Evolutionary conservation across 2,797 vertebrate species (phyloP).

Genomic region (Enteromius anoplus): DNA sequence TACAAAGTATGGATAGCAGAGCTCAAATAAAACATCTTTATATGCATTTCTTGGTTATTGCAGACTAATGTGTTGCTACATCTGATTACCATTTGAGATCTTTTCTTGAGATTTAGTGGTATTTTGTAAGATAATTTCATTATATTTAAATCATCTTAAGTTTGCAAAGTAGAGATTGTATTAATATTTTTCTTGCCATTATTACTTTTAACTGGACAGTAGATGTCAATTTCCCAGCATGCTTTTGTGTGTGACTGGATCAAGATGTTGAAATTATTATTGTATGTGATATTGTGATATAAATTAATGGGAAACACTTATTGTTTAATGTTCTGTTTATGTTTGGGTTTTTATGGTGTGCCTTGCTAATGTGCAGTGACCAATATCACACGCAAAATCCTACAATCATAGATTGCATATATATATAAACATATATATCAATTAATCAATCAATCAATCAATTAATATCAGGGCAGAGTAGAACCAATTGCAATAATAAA

Average conservation of each 20-base stretch:
- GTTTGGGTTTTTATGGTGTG: not conserved
- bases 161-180: not conserved
- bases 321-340: not conserved
- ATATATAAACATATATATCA: too few relatives aligned
- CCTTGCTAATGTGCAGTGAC: too few relatives aligned
- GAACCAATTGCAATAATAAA: not conserved
- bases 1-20: not conserved
- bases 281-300: not conserved
- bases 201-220: not conserved
- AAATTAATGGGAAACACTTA: not conserved
- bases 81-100: not conserved
- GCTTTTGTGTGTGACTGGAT: not conserved
- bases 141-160: not conserved
- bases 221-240: not conserved
- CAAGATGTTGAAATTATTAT: not conserved
- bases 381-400: too few relatives aligned
- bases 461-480: not conserved
- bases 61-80: not conserved
- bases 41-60: not conserved
- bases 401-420: too few relatives aligned
- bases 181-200: not conserved
- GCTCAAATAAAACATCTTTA: not conserved
- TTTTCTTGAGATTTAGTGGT: not conserved
- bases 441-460: too few relatives aligned
- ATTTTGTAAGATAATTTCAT: not conserved